Conservation (phyloP, 1,140 invertebrate genomes). For the Rhopalosiphum padi region DNA sequence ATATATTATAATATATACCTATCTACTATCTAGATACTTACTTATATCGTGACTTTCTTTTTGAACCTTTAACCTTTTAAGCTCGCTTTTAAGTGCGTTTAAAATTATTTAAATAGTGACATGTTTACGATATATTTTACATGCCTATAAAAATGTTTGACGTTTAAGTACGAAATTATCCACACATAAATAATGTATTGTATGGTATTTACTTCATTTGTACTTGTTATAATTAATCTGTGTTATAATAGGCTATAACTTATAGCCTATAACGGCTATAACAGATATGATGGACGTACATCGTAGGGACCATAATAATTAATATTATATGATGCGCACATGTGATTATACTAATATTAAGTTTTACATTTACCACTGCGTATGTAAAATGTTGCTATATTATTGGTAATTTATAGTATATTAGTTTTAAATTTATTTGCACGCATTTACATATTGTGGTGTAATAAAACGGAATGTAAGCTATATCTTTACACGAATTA, state of each 20-base stretch:
- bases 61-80: constrained; percentile 27
- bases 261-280: too few species aligned
- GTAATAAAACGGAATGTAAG: neutral
- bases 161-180: neutral
- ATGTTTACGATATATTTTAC: neutral
- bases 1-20: neutral
- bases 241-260: too few species aligned
- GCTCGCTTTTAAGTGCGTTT: neutral
- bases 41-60: constrained; percentile 6
- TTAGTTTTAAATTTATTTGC: neutral
- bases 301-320: neutral
- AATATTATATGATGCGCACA: neutral
- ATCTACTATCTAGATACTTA: neutral
- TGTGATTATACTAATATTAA: neutral
- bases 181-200: neutral
- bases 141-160: neutral
- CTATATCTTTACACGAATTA: neutral
- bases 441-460: neutral
- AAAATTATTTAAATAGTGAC: neutral
- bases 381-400: neutral
- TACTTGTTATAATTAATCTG: neutral
- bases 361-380: neutral
- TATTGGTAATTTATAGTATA: neutral
- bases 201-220: neutral
- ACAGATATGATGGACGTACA: too few species aligned